Evolutionary conservation across 1,140 invertebrate genomes (phyloP).

Genomic region (Ptiloglossa arizonensis): DNA sequence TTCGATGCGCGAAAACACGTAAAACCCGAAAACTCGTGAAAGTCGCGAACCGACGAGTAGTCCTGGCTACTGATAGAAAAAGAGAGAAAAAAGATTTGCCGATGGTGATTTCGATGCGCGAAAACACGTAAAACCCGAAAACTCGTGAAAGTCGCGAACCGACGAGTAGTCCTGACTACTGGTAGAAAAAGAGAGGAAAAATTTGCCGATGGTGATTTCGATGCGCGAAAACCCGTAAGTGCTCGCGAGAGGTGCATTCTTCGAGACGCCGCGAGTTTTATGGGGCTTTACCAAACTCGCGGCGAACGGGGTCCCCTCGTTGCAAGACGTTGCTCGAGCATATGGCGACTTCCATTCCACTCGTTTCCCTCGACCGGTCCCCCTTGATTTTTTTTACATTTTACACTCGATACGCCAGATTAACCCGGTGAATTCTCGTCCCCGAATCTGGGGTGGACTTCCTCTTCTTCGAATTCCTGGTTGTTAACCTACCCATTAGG

Average conservation of each 20-base stretch:
- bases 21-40: no score
- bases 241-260: neutral
- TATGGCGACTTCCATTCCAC: constrained; percentile 50
- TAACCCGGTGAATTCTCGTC: constrained; percentile 46
- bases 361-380: neutral
- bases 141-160: no score
- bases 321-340: constrained; percentile 40
- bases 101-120: no score
- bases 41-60: no score
- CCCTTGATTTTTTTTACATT: constrained; percentile 22
- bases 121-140: no score
- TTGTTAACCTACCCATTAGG: constrained; percentile 49
- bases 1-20: no score
- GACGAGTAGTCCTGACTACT: no score
- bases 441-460: constrained; percentile 16
- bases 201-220: neutral
- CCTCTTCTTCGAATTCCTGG: constrained; percentile 55
- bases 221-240: neutral
- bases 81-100: no score
- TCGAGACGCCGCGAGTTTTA: constrained; percentile 32
- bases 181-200: neutral
- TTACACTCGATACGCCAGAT: constrained; percentile 55
- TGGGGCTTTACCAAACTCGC: constrained; percentile 50
- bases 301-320: constrained; percentile 42
- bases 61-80: no score